A percentile compares a stretch with the other conserved stretches of the same genome.
phyloP scores from a whole-genome alignment of 2,888 invertebrate species.

The Opisthograptis luteolata region DNA sequence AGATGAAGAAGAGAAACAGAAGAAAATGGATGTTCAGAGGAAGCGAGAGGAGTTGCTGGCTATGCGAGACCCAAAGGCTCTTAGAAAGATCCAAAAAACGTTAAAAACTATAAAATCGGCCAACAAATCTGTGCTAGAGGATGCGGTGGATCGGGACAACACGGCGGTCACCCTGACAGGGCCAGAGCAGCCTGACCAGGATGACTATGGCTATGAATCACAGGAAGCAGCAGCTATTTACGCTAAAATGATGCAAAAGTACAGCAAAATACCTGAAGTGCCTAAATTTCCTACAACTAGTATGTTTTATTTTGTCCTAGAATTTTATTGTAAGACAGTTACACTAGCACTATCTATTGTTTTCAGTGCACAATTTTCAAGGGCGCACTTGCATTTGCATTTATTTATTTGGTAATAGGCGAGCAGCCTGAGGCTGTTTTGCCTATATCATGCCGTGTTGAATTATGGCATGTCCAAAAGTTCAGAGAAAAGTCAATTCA shows the following conservation, averaged over 20 bases:
- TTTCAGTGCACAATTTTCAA: no score
- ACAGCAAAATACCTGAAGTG: conserved; percentile 88
- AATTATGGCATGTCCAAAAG: no score
- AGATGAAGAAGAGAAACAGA: conserved; percentile 90
- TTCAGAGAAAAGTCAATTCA: no score
- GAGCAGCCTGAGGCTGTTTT: no score
- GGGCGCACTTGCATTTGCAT: no score
- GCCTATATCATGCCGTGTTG: no score
- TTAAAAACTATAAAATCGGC: conserved; percentile 95
- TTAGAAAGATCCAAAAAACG: conserved; percentile 90
- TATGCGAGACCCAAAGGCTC: conserved; percentile 88
- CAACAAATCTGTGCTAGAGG: conserved; percentile 93
- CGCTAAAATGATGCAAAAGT: conserved; percentile 93
- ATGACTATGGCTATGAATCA: conserved; percentile 96
- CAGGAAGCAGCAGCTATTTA: conserved; percentile 92
- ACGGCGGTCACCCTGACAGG: conserved; percentile 90
- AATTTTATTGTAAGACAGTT: no score
- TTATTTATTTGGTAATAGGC: no score
- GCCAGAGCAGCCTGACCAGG: conserved; percentile 93
- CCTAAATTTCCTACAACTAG: conserved; percentile 86
- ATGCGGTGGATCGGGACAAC: conserved; percentile 90
- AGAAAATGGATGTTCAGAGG: conserved; percentile 85
- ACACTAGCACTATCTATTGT: no score
- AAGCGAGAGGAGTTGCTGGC: conserved; percentile 87
- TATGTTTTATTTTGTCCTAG: conserved; percentile 46